Evolutionary conservation across 2,888 invertebrate species (phyloP).

Genomic region (Prostheceraeus crozeri): DNA sequence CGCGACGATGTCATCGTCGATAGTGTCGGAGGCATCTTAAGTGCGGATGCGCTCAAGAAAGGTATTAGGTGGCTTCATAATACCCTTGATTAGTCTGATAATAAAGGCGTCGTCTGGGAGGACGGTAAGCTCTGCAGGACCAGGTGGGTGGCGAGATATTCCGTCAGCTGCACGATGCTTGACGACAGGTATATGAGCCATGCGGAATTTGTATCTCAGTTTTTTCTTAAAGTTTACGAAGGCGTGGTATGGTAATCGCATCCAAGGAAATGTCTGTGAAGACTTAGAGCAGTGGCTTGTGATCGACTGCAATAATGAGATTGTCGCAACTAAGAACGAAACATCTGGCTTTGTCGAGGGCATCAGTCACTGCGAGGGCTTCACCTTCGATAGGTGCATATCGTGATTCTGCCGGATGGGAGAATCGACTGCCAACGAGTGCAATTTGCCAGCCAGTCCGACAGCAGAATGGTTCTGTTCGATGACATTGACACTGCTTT

Average conservation of each 20-base stretch:
- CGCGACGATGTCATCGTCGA: too few relatives aligned
- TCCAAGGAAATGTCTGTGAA: too few relatives aligned
- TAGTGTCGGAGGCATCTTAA: too few relatives aligned
- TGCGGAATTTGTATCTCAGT: too few relatives aligned
- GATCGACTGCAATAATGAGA: slow-evolving; percentile 38
- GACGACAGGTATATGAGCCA: too few relatives aligned
- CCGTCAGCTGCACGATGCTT: slow-evolving; percentile 18
- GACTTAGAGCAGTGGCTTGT: slow-evolving; percentile 38
- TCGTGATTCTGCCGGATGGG: slow-evolving; percentile 26
- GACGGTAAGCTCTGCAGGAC: not conserved
- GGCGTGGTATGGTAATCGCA: too few relatives aligned
- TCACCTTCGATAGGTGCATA: slow-evolving; percentile 27
- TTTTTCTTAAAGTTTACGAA: too few relatives aligned
- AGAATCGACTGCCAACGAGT: slow-evolving; percentile 27
- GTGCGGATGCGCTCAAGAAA: too few relatives aligned
- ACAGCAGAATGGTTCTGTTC: slow-evolving; percentile 37
- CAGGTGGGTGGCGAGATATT: slow-evolving; percentile 16
- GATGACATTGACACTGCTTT: not conserved
- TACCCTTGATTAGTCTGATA: too few relatives aligned
- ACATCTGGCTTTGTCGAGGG: slow-evolving; percentile 38
- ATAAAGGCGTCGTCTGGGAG: not conserved
- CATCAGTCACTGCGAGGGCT: slow-evolving; percentile 37
- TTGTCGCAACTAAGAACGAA: slow-evolving; percentile 39
- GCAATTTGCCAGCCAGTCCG: not conserved
- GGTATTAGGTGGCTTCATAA: too few relatives aligned